Base-by-base conservation (phyloP, 1,140 invertebrate genomes). In the Megathymus violae region DNA sequence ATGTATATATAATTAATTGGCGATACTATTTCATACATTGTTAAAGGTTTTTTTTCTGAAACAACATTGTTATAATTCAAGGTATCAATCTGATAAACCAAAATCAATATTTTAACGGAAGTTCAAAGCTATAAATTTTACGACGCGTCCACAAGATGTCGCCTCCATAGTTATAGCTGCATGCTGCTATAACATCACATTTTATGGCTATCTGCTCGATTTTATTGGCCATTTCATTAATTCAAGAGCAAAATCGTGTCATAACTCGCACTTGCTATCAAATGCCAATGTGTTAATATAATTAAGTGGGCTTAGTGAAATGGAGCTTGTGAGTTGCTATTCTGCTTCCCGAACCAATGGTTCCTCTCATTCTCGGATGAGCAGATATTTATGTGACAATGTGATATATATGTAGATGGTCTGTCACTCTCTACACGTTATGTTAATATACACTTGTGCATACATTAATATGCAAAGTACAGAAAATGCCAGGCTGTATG, bases 211-310 rank as follows among this genome's bases (percentile, higher is more conserved):
- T 47, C 58, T 65, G 62, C 61, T 60, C 46, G 52, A 62, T 54
- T 69, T 69, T 64, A 69, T 64, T 34, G 67, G 14, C 48, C 59
- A 51, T 64, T 61, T 59, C 44, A 48, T 62, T 44, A 62, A 52
- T 59, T 51, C 62, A 59, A 58, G 61, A 65, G 46, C 52, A 65
- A 69, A 50, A 46, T 46, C 22, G 34, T 34, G 22, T 41, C 22
- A 34, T 54, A 41, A 36, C 36, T 48, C 31, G 6, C 17, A 40
- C 41, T 10, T 48, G 43, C 36, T 48, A 40, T 40, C 25, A 47
- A 47, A 40, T 31, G 22, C n/a, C 11, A 25, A 47, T 47, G 11
- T 27, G 11, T 27, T 14, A 47, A 27, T 47, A 44, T 44, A 44
- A 50, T 17, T 44, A 44, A 44, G 15, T 44, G 15, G 41, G 15